A percentile compares a stretch with the other conserved stretches of the same genome.
Conservation (phyloP, 2,888 invertebrate genomes). For the Xanthia icteritia region DNA sequence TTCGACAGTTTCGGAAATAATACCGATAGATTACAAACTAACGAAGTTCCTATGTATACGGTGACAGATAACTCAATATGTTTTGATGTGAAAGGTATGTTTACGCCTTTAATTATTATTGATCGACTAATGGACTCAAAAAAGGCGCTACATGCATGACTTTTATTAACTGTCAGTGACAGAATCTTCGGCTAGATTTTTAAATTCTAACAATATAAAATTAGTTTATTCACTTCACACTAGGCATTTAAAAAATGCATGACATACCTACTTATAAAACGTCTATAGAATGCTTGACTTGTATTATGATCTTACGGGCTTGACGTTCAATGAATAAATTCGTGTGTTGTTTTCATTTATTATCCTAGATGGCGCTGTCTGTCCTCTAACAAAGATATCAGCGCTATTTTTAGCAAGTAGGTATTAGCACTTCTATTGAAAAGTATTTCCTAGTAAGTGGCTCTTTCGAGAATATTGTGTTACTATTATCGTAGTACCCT, state of each 20-base stretch:
- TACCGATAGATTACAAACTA: too few species aligned
- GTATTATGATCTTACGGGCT: too few species aligned
- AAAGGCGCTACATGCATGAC: conserved; percentile 27
- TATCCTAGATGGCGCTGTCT: conserved; percentile 51
- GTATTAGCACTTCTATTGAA: conserved; percentile 41
- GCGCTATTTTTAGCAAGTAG: conserved; percentile 32
- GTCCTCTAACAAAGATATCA: conserved; percentile 2
- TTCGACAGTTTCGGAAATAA: too few species aligned
- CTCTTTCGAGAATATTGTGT: conserved; percentile 52
- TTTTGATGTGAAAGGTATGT: conserved; percentile 20
- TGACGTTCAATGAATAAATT: background rate
- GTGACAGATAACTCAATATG: too few species aligned
- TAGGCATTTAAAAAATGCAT: background rate
- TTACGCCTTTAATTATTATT: conserved; percentile 20
- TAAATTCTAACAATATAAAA: conserved; percentile 2
- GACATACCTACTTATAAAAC: too few species aligned
- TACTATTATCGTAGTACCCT: conserved; percentile 40
- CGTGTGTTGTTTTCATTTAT: conserved; percentile 16
- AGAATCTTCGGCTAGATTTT: conserved; percentile 35
- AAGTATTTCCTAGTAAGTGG: conserved; percentile 32
- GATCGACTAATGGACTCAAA: conserved; percentile 16
- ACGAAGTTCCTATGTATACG: too few species aligned
- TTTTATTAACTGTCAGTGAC: conserved; percentile 23
- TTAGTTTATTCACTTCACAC: background rate
- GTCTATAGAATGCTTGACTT: too few species aligned